Conservation (phyloP, 35 echinoderm and acorn worm genomes). For the Nesometra sesokonis region DNA sequence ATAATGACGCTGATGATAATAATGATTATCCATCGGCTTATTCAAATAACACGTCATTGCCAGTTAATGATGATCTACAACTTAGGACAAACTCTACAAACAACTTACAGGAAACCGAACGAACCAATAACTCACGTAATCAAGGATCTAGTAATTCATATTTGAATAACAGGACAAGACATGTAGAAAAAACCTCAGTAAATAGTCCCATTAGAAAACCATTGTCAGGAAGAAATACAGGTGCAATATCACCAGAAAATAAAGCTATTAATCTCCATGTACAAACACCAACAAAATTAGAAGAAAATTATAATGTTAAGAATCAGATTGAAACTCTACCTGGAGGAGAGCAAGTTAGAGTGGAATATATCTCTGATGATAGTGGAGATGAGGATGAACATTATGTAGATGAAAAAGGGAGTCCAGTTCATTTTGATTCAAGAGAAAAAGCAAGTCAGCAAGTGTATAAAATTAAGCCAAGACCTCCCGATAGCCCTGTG, state of each 20-base stretch:
- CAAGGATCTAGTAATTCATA: not conserved
- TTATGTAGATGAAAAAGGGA: slow-evolving; percentile 96
- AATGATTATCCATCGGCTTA: not conserved
- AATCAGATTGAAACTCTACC: too few relatives aligned
- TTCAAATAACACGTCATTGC: not conserved
- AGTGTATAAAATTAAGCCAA: slow-evolving; percentile 62
- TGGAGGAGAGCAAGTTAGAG: not conserved
- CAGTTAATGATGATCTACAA: not conserved
- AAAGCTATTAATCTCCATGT: not conserved
- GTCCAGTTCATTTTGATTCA: slow-evolving; percentile 57
- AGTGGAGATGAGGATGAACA: slow-evolving; percentile 92
- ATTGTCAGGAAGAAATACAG: not conserved
- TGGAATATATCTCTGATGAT: slow-evolving; percentile 31
- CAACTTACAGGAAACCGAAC: not conserved
- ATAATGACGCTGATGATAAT: not conserved
- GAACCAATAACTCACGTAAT: not conserved
- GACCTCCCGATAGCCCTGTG: slow-evolving; percentile 27
- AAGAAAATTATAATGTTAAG: not conserved
- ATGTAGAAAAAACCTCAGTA: not conserved
- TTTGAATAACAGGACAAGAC: not conserved
- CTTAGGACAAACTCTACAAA: not conserved
- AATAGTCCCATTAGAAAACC: not conserved
- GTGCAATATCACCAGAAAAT: not conserved
- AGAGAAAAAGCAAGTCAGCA: slow-evolving; percentile 24
- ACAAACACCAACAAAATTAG: not conserved